These are phyloP conservation scores for Diaperis boleti DNA, from an alignment of 2,888 invertebrate species.

Conservation along the genomic window DNA sequence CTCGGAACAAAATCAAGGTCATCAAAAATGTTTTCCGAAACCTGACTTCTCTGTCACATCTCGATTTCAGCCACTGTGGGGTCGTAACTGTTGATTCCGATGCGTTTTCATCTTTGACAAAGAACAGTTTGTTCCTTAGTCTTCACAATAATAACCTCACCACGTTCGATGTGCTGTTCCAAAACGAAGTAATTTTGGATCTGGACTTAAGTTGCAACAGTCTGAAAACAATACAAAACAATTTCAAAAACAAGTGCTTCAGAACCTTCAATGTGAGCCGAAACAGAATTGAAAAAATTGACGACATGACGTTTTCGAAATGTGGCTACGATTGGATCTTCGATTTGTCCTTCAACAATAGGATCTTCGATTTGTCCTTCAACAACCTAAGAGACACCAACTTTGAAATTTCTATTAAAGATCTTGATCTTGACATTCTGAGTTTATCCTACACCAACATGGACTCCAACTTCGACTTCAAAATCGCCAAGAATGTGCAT, in stretches of 20 bases:
- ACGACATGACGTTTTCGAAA: not conserved
- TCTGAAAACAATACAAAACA: not conserved
- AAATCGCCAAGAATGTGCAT: not conserved
- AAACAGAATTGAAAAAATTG: slow-evolving; percentile 22
- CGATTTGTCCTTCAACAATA: not conserved
- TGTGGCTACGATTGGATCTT: not conserved
- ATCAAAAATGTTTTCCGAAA: slow-evolving; percentile 19
- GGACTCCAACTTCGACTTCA: not conserved
- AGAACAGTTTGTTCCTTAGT: slow-evolving; percentile 1
- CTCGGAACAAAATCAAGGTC: slow-evolving; percentile 20
- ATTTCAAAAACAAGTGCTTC: slow-evolving; percentile 4
- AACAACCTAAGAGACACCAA: slow-evolving; percentile 34
- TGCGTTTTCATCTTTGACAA: slow-evolving; percentile 9
- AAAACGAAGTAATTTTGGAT: not conserved
- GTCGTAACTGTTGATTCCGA: slow-evolving; percentile 15
- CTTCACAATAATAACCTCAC: slow-evolving; percentile 12
- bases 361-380: slow-evolving; percentile 10
- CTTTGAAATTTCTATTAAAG: not conserved
- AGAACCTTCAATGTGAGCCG: slow-evolving; percentile 32
- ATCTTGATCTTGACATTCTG: not conserved
- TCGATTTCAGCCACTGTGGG: slow-evolving; percentile 27
- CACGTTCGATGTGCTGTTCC: slow-evolving; percentile 4
- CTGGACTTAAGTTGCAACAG: slow-evolving; percentile 12
- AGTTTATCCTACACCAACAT: slow-evolving; percentile 5
- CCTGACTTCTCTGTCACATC: slow-evolving; percentile 10